These are phyloP conservation scores for Drosophila arizonae DNA, from an alignment of 1,140 invertebrate genomes.

Conservation along the genomic window DNA sequence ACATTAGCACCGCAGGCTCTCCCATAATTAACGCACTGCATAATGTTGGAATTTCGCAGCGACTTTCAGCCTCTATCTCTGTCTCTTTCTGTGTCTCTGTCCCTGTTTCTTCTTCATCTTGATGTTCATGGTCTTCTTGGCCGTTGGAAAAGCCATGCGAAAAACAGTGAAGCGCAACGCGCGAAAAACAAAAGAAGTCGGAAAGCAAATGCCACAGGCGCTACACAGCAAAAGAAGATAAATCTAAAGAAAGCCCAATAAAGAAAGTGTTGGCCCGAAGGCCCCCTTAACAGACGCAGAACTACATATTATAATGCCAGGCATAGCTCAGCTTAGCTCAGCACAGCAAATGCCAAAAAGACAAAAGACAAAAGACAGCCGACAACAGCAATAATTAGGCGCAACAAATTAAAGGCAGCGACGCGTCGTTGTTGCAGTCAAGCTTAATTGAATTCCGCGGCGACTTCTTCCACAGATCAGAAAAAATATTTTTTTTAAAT, in stretches of 20 bases:
- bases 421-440: slow-evolving; percentile 46
- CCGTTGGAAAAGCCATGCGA: slow-evolving; percentile 55
- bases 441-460: slow-evolving; percentile 51
- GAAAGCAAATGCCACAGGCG: slow-evolving; percentile 44
- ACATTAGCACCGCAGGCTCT: slow-evolving; percentile 57
- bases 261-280: slow-evolving; percentile 77
- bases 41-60: slow-evolving; percentile 66
- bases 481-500: too few relatives aligned
- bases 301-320: slow-evolving; percentile 58
- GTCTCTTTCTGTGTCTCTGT: too few relatives aligned
- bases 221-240: slow-evolving; percentile 32
- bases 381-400: slow-evolving; percentile 72
- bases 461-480: slow-evolving; percentile 41
- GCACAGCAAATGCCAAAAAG: slow-evolving; percentile 35
- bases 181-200: slow-evolving; percentile 66
- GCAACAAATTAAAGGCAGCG: slow-evolving; percentile 49
- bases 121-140: not conserved
- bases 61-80: too few relatives aligned
- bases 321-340: slow-evolving; percentile 31
- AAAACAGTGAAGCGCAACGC: slow-evolving; percentile 39
- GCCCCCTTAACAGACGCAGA: slow-evolving; percentile 25
- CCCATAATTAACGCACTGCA: slow-evolving; percentile 74
- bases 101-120: not conserved
- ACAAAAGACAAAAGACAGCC: slow-evolving; percentile 45
- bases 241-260: slow-evolving; percentile 69